Conservation (phyloP, 2,113 vertebrate genomes). For the Penelope pileata region DNA sequence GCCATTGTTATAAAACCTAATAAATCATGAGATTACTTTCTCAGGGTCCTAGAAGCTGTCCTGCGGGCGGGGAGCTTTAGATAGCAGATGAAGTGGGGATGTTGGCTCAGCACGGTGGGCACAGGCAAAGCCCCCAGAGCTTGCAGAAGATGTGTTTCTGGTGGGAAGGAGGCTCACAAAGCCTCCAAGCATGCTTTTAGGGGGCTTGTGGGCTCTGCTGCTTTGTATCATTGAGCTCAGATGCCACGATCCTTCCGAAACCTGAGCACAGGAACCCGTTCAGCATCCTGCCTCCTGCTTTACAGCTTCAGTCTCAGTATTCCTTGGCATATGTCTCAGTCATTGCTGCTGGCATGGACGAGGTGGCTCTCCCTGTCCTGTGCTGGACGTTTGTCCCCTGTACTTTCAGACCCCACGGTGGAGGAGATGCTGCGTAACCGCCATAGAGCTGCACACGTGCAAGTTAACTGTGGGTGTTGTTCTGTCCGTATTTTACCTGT, state of each 20-base stretch:
- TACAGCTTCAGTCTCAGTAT: background rate
- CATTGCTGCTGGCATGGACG: background rate
- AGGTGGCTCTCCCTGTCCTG: background rate
- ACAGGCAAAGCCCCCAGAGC: background rate
- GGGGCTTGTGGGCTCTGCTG: background rate
- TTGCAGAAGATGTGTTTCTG: background rate
- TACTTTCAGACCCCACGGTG: rapidly evolving
- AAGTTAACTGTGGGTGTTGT: rapidly evolving
- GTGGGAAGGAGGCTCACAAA: background rate
- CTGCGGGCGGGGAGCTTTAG: background rate
- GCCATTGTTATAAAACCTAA: conserved; percentile 60
- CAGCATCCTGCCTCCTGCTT: background rate
- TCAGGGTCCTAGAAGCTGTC: conserved; percentile 27
- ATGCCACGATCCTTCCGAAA: background rate
- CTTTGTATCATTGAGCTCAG: background rate
- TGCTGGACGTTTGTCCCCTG: background rate
- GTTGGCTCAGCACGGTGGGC: background rate
- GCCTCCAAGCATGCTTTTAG: background rate
- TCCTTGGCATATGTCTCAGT: background rate
- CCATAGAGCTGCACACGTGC: rapidly evolving
- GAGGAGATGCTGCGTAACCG: background rate
- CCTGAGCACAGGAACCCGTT: background rate
- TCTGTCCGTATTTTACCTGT: background rate
- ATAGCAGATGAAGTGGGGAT: background rate
- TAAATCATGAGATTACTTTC: conserved; percentile 63